These are phyloP conservation scores for Tetragnatha versicolor DNA, from an alignment of 1,140 invertebrate species.

Conservation along the genomic window DNA sequence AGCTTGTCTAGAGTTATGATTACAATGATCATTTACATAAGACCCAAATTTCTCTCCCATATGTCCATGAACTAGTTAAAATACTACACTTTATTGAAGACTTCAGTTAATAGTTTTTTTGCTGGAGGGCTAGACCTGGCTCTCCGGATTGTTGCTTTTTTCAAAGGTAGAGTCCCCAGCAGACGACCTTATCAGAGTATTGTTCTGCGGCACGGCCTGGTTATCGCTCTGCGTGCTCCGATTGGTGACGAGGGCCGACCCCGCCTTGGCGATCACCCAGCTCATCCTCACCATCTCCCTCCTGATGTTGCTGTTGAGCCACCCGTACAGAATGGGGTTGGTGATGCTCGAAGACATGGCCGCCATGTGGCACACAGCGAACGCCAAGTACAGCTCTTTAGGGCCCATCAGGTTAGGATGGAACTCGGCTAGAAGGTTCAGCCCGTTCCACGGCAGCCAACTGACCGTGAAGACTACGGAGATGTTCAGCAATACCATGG, in stretches of 20 bases:
- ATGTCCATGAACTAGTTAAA: no score
- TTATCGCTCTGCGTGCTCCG: constrained; percentile 33
- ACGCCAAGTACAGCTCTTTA: constrained; percentile 65
- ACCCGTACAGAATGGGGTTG: constrained; percentile 70
- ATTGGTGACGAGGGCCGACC: constrained; percentile 28
- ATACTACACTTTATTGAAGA: no score
- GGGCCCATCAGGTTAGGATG: constrained; percentile 57
- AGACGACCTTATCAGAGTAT: constrained; percentile 26
- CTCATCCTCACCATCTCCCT: constrained; percentile 61
- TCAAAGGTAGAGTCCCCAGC: constrained; percentile 13
- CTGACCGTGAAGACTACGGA: constrained; percentile 62
- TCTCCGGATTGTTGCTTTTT: constrained; percentile 35
- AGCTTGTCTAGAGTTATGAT: no score
- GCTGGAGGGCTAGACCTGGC: constrained; percentile 14
- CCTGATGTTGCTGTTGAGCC: constrained; percentile 68
- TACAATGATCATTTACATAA: no score
- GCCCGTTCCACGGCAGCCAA: constrained; percentile 69
- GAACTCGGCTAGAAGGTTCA: constrained; percentile 67
- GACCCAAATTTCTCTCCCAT: no score
- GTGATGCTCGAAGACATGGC: constrained; percentile 69
- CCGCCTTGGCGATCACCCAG: constrained; percentile 17
- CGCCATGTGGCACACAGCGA: constrained; percentile 68
- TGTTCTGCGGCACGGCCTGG: constrained; percentile 11
- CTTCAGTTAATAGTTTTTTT: no score
- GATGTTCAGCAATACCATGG: constrained; percentile 62